These are phyloP conservation scores for Cosmia trapezina DNA, from an alignment of 2,888 invertebrate species.

Conservation along the genomic window DNA sequence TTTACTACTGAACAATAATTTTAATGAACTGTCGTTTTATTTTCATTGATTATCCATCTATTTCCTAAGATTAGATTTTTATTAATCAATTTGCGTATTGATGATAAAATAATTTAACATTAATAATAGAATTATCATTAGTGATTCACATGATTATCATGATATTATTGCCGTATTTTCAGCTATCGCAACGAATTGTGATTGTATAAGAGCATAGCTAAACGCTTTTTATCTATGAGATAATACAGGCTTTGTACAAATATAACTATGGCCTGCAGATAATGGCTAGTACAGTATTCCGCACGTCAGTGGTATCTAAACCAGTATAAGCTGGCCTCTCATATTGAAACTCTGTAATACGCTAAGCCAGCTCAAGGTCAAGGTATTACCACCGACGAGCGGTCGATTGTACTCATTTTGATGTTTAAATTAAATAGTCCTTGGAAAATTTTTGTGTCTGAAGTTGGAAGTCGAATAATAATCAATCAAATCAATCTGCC, in stretches of 20 bases:
- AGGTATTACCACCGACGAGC: not conserved
- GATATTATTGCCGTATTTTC: not conserved
- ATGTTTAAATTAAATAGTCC: too few species aligned
- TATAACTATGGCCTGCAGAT: not conserved
- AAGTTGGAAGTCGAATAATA: too few species aligned
- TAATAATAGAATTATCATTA: not conserved
- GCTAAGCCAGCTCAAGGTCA: too few species aligned
- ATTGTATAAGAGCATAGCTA: not conserved
- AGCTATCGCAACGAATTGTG: not conserved
- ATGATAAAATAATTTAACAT: not conserved
- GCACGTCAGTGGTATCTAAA: not conserved
- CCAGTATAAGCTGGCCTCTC: not conserved
- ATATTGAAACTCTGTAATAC: not conserved
- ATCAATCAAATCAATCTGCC: too few species aligned
- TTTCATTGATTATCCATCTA: conserved; percentile 12
- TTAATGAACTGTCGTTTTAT: not conserved
- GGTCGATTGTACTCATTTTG: not conserved
- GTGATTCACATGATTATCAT: not conserved
- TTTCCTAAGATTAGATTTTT: conserved; percentile 11
- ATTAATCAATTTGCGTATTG: conserved; percentile 4
- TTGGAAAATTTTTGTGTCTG: too few species aligned
- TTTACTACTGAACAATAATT: conserved; percentile 10
- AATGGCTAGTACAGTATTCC: not conserved
- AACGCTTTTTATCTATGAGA: not conserved
- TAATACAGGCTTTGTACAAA: not conserved